These are phyloP conservation scores for Solea solea DNA, from an alignment of 2,113 vertebrate genomes.

Conservation along the genomic window DNA sequence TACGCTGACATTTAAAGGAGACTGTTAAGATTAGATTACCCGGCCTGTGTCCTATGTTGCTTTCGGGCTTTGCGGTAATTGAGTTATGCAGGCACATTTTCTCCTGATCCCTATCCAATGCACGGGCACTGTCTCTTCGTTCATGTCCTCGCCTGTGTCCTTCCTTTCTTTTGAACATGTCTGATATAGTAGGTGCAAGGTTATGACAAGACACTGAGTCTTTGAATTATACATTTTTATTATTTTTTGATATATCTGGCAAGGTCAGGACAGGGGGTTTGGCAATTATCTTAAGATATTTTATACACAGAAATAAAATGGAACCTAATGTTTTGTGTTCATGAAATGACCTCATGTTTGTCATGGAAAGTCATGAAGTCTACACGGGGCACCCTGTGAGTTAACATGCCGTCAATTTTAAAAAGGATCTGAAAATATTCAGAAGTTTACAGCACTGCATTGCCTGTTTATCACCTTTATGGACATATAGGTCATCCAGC, in stretches of 20 bases:
- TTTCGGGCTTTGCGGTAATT: constrained; percentile 60
- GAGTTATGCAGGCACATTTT: constrained; percentile 66
- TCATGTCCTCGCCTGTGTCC: constrained; percentile 24
- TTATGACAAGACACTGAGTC: neutral
- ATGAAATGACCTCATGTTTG: neutral
- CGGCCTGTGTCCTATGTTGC: constrained; percentile 36
- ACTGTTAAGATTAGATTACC: constrained; percentile 63
- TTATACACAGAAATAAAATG: neutral
- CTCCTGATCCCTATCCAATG: constrained; percentile 54
- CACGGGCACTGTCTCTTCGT: constrained; percentile 14
- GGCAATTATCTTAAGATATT: neutral
- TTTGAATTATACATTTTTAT: neutral
- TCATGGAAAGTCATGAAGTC: neutral
- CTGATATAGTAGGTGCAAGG: neutral
- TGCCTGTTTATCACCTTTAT: neutral
- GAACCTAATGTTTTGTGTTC: neutral
- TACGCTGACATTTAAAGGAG: constrained; percentile 50
- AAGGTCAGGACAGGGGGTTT: neutral
- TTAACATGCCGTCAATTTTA: neutral
- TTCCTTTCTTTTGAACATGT: neutral
- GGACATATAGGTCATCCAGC: neutral
- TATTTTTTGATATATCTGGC: neutral
- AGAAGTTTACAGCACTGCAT: too few relatives aligned
- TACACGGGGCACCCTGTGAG: neutral
- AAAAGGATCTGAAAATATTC: neutral